These are phyloP conservation scores for Psilopogon haemacephalus DNA, from an alignment of 2,113 vertebrate species.

Conservation along the genomic window DNA sequence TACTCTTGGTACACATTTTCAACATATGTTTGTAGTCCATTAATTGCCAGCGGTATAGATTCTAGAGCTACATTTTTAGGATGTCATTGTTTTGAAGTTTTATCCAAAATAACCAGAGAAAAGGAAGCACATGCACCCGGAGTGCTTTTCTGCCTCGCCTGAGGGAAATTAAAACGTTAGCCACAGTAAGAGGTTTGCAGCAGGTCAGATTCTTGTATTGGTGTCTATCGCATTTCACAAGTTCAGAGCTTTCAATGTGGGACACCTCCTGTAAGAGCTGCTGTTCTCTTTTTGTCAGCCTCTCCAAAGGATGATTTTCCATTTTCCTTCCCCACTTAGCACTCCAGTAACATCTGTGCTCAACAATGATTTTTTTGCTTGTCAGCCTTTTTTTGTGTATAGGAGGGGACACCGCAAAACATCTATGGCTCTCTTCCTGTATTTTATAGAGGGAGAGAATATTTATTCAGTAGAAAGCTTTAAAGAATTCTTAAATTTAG, in stretches of 20 bases:
- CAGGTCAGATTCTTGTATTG: constrained; percentile 2
- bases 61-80: constrained; percentile 6
- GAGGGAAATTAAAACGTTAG: constrained; percentile 30
- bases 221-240: constrained; percentile 5
- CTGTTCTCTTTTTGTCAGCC: neutral
- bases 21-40: constrained; percentile 44
- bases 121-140: constrained; percentile 30
- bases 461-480: neutral
- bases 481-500: neutral
- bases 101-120: constrained; percentile 50
- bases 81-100: constrained; percentile 45
- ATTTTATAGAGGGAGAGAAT: neutral
- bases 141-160: constrained; percentile 20
- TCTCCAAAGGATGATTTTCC: neutral
- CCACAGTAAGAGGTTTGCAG: constrained; percentile 34
- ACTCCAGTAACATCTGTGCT: neutral
- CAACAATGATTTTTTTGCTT: neutral
- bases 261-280: neutral
- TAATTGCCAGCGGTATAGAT: constrained; percentile 43
- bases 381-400: neutral
- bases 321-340: neutral
- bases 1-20: constrained; percentile 33
- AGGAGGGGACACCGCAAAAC: neutral
- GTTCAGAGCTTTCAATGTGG: neutral
- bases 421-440: neutral